Percentiles rank a stretch among this genome's conserved stretches.
These are phyloP conservation scores for Narcine bancroftii DNA, from an alignment of 2,113 vertebrate genomes.

Conservation along the genomic window DNA sequence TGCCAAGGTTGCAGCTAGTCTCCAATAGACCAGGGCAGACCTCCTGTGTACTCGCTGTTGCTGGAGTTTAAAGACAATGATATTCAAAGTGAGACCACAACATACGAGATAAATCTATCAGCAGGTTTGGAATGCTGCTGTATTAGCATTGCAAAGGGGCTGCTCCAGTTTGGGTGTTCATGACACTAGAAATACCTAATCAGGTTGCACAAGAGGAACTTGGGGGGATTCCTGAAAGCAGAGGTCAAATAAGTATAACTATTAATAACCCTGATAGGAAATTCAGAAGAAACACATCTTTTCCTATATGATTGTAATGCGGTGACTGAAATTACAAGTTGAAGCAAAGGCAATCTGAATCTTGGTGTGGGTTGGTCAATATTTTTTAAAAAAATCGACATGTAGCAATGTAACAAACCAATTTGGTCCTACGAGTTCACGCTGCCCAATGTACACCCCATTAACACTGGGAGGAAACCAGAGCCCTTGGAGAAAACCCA, in stretches of 20 bases:
- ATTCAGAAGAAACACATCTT: neutral
- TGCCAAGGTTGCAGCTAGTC: neutral
- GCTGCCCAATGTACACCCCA: too few relatives aligned
- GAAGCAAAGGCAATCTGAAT: neutral
- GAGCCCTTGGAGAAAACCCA: too few relatives aligned
- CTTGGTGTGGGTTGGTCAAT: neutral
- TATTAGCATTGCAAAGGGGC: too few relatives aligned
- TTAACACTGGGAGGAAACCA: too few relatives aligned
- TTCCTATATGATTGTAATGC: neutral
- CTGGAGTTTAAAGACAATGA: neutral
- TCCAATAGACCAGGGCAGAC: too few relatives aligned
- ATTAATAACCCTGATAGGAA: neutral
- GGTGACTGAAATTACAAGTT: neutral
- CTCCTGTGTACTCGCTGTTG: neutral
- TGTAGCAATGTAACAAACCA: too few relatives aligned
- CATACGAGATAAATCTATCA: too few relatives aligned
- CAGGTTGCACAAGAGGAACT: neutral
- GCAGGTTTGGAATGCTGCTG: neutral
- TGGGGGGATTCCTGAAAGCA: neutral
- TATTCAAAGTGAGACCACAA: neutral
- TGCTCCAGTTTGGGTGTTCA: too few relatives aligned
- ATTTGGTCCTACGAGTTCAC: too few relatives aligned
- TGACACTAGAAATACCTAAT: neutral
- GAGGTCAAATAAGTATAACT: neutral
- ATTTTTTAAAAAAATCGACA: too few relatives aligned